Percentiles rank a stretch among this genome's conserved stretches.
Conservation (phyloP, 1,140 invertebrate genomes). For the Eubasilissa regina region DNA sequence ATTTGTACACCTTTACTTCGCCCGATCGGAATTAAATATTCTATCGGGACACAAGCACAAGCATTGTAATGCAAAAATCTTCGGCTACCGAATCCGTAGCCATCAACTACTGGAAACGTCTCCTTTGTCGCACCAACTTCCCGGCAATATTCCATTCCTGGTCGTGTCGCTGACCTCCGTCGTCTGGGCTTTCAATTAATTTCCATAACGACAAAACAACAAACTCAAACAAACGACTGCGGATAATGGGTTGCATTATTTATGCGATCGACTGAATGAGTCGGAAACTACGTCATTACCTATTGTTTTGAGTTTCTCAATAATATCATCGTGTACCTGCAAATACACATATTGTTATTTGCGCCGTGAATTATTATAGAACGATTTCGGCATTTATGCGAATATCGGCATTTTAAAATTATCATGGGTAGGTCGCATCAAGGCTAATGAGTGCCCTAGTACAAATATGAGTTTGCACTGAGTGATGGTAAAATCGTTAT, state of each 20-base stretch:
- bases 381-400: not conserved
- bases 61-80: conserved; percentile 6
- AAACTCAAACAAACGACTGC: conserved; percentile 1
- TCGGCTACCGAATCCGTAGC: not conserved
- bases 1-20: too few relatives aligned
- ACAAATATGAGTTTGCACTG: too few relatives aligned
- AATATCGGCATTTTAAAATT: too few relatives aligned
- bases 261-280: conserved; percentile 2
- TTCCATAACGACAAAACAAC: conserved; percentile 26
- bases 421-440: too few relatives aligned
- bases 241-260: conserved; percentile 18
- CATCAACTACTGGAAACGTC: not conserved
- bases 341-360: not conserved
- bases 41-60: not conserved
- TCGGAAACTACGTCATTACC: not conserved
- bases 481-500: too few relatives aligned
- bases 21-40: too few relatives aligned
- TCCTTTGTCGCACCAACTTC: not conserved
- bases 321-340: not conserved
- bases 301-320: conserved; percentile 21
- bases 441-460: too few relatives aligned
- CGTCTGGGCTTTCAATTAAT: conserved; percentile 31
- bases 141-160: conserved; percentile 6
- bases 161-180: not conserved
- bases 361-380: not conserved